Percentiles rank a stretch among this genome's conserved stretches.
Conservation (phyloP, 2,888 invertebrate genomes). For the Pristionchus exspectatus region DNA sequence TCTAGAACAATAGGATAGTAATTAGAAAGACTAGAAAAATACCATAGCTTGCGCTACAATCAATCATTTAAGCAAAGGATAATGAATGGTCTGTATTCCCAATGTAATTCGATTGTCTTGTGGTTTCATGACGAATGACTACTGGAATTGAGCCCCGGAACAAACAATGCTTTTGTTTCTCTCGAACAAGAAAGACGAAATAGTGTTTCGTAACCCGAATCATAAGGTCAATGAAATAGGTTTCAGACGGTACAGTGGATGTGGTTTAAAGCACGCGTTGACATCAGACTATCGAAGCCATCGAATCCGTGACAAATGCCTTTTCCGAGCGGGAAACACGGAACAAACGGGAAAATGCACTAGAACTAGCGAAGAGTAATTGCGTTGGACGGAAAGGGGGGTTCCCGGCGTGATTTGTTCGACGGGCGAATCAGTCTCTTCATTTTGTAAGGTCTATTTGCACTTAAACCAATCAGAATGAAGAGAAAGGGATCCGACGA, state of each 20-base stretch:
- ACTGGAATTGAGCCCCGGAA: neutral
- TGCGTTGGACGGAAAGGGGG: neutral
- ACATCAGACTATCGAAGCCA: neutral
- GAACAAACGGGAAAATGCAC: neutral
- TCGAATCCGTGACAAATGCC: neutral
- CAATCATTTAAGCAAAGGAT: no score
- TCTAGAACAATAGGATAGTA: no score
- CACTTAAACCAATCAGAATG: neutral
- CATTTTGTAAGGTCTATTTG: no score
- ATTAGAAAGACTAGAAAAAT: no score
- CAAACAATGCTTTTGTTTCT: neutral
- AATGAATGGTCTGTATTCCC: neutral
- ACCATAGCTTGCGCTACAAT: no score
- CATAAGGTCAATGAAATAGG: neutral
- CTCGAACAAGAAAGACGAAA: neutral
- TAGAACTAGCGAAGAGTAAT: neutral
- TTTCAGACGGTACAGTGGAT: no score
- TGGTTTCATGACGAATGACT: neutral
- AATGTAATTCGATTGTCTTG: neutral
- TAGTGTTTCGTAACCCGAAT: neutral
- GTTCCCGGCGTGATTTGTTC: no score
- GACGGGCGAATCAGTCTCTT: no score
- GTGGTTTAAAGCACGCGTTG: no score
- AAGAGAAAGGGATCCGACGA: neutral
- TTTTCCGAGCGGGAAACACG: neutral